Conservation (phyloP, 2,888 invertebrate genomes). For the Strigamia transsilvanica region DNA sequence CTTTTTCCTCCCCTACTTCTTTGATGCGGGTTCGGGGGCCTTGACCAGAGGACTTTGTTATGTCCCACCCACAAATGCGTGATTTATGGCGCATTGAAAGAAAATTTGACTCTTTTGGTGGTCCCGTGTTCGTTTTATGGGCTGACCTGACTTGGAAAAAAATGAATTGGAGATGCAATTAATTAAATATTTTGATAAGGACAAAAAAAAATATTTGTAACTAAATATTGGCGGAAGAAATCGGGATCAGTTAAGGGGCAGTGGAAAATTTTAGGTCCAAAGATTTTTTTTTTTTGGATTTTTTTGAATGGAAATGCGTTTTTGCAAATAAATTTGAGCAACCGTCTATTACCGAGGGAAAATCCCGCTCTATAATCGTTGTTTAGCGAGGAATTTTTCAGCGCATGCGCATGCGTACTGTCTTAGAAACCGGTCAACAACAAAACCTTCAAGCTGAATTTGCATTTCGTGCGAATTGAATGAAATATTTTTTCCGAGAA, state of each 20-base stretch:
- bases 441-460: not conserved
- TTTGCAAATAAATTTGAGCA: not conserved
- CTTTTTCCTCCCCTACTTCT: not conserved
- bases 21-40: not conserved
- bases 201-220: too few relatives aligned
- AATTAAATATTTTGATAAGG: too few relatives aligned
- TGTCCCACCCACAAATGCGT: conserved; percentile 40
- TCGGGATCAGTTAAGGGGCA: not conserved
- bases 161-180: not conserved
- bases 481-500: not conserved
- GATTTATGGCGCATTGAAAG: conserved; percentile 43
- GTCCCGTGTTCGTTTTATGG: not conserved
- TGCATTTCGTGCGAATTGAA: not conserved
- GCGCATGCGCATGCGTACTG: not conserved
- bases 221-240: not conserved
- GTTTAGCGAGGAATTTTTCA: not conserved
- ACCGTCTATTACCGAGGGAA: conserved; percentile 4
- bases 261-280: not conserved
- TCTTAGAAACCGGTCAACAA: not conserved
- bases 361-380: not conserved
- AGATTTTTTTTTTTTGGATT: not conserved
- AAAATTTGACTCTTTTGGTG: conserved; percentile 4
- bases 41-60: conserved; percentile 40
- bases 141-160: not conserved
- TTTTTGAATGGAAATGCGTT: not conserved